Evolutionary conservation across 2,888 invertebrate genomes (phyloP), one percentile per base, ranked within the genome.

Genomic region (Tanytarsus gracilentus): DNA sequence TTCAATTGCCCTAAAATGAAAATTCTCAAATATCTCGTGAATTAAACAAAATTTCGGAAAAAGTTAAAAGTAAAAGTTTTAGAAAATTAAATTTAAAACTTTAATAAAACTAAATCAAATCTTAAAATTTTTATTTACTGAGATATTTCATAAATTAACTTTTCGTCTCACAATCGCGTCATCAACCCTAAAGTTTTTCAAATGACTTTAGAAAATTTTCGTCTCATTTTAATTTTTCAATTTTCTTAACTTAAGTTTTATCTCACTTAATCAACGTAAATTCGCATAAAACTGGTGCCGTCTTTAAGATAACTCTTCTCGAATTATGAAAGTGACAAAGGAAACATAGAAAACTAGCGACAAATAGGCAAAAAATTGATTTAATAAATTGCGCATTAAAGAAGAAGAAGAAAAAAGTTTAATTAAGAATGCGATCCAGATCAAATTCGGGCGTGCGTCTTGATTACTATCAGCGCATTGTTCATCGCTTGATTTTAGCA

Each of bases 381-480:
- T 21, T 9, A 52, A 52, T 18, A n/a, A 36, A 56, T 40, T 49
- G 26, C 49, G 49, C 16, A 49, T 49, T 49, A 26, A 49, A 9
- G 27, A 49, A n/a, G 21, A 4, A 18, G 8, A 4, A 18, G 18
- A 49, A 50, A 50, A 50, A 23, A 30, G 36, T n/a, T 18, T 29
- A 29, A 26, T 23, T 21, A 23, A 71, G 69, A 68, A 91, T 92
- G 91, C 80, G 91, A 69, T 89, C 87, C 66, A 80, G 91, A 65
- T 90, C 89, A 70, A 91, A 92, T 77, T 92, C 91, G 3, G 91
- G 92, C 25, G 91, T 90, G 64, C 87, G 96, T 61, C 78, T 99
- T 75, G 98, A 99, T 75, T 95, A 95, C 71, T 97, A 96, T 71
- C 94, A 97, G 71, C 82, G 96, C 66, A 84, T 97, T 64, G 90